Percentiles rank a stretch among this genome's conserved stretches.
phyloP scores from a whole-genome alignment of 2,113 vertebrate genomes.

The Sinocyclocheilus anshuiensis region DNA sequence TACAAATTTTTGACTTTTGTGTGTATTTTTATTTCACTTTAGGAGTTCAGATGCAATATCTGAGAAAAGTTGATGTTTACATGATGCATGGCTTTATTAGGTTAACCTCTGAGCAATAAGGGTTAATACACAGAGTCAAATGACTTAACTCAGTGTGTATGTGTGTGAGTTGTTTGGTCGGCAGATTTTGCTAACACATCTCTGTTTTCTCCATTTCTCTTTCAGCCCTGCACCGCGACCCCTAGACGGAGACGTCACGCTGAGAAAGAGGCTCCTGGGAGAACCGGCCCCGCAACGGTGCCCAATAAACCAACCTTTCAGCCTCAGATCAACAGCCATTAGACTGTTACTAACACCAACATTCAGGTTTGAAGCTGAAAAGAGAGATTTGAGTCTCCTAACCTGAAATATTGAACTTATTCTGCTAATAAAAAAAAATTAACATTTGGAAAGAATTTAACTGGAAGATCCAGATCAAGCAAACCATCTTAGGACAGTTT shows the following conservation, averaged over 20 bases:
- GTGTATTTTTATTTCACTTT: neutral
- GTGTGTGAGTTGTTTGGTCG: slow-evolving; percentile 24
- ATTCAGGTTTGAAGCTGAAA: neutral
- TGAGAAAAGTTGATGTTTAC: neutral
- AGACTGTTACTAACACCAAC: neutral
- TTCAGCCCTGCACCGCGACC: slow-evolving; percentile 34
- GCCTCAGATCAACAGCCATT: neutral
- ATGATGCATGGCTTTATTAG: neutral
- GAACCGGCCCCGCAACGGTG: slow-evolving; percentile 8
- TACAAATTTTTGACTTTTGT: neutral
- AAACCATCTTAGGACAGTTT: neutral
- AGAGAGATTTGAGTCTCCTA: neutral
- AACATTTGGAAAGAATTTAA: too few relatives aligned
- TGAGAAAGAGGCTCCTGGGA: slow-evolving; percentile 49
- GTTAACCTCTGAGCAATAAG: neutral
- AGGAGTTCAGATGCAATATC: neutral
- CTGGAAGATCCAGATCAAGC: neutral
- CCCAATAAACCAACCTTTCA: slow-evolving; percentile 35
- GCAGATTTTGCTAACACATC: slow-evolving; percentile 38
- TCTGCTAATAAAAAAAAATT: neutral
- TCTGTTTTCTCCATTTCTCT: slow-evolving; percentile 41
- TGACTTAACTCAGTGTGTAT: neutral
- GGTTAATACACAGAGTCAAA: neutral
- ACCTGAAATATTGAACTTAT: neutral
- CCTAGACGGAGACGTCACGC: slow-evolving; percentile 16